Evolutionary conservation across 1,140 invertebrate species (phyloP).

Genomic region (Bombus difficillimus): DNA sequence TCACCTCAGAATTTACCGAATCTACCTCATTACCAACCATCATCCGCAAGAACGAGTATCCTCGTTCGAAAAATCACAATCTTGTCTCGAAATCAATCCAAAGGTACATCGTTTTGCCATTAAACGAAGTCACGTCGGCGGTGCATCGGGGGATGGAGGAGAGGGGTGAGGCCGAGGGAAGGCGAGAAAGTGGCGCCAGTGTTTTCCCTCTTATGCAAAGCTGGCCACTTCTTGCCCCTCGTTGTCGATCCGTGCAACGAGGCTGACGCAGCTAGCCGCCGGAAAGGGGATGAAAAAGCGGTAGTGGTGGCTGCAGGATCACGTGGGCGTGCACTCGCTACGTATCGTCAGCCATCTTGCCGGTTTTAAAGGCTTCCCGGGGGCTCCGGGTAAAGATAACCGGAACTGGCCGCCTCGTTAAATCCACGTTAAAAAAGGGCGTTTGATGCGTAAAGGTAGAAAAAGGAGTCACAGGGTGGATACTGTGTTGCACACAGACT

Average conservation of each 20-base stretch:
- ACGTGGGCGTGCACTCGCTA: slow-evolving; percentile 64
- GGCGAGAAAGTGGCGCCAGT: slow-evolving; percentile 26
- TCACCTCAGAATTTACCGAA: neutral
- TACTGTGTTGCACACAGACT: neutral
- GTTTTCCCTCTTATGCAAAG: slow-evolving; percentile 67
- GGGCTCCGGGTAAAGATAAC: slow-evolving; percentile 47
- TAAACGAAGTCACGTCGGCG: slow-evolving; percentile 41
- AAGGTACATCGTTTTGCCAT: slow-evolving; percentile 64
- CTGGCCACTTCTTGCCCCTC: slow-evolving; percentile 49
- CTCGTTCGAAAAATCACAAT: neutral
- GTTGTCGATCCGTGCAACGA: slow-evolving; percentile 41
- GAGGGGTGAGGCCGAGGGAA: neutral
- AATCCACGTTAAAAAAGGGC: neutral
- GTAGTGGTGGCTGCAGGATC: slow-evolving; percentile 67
- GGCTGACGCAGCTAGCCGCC: slow-evolving; percentile 19
- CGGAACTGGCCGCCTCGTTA: slow-evolving; percentile 37
- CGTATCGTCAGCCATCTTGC: slow-evolving; percentile 65
- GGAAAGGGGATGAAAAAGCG: slow-evolving; percentile 57
- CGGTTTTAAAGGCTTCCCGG: slow-evolving; percentile 56
- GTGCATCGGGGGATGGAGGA: neutral
- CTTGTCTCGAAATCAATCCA: neutral
- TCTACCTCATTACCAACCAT: neutral
- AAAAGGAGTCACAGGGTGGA: neutral
- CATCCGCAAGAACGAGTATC: no score
- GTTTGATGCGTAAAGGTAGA: neutral